A percentile compares a stretch with the other conserved stretches of the same genome.
Evolutionary conservation across 1,140 invertebrate genomes (phyloP).

Genomic region (Muscidifurax raptorellus): DNA sequence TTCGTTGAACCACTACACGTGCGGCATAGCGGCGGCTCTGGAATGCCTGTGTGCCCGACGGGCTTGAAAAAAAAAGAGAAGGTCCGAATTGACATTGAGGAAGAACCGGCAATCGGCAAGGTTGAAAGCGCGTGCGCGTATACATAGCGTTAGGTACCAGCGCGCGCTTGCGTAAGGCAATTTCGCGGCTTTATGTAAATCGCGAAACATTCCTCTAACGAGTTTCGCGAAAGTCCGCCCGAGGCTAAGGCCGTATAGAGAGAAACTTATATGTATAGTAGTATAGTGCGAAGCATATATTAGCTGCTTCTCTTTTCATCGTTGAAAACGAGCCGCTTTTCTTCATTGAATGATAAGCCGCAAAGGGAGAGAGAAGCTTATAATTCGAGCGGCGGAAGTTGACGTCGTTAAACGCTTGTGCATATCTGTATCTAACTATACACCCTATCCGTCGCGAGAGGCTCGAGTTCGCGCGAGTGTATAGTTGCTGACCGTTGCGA

Average conservation of each 20-base stretch:
- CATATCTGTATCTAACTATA: not conserved
- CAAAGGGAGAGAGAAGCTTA: conserved; percentile 16
- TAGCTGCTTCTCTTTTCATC: conserved; percentile 43
- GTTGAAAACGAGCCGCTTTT: conserved; percentile 42
- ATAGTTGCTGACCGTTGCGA: not conserved
- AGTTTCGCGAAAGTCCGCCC: not conserved
- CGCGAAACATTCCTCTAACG: not conserved
- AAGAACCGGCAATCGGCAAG: not conserved
- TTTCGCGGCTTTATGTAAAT: not conserved
- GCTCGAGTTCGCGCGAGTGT: not conserved
- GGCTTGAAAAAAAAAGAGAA: not conserved
- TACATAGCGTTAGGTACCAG: too few species aligned
- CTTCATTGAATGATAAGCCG: conserved; percentile 48
- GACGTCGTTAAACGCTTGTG: conserved; percentile 31
- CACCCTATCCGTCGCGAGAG: conserved; percentile 7
- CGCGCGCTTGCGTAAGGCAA: not conserved
- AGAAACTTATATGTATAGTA: not conserved
- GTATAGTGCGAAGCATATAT: too few species aligned
- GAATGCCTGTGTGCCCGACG: not conserved
- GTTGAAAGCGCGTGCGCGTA: not conserved
- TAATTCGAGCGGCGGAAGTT: conserved; percentile 47
- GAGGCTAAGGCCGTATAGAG: not conserved
- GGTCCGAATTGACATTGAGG: not conserved
- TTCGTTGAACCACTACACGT: conserved; percentile 18
- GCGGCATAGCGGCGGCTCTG: not conserved